Percentiles rank a stretch among this genome's conserved stretches.
phyloP scores from a whole-genome alignment of 2,888 invertebrate species.

The Pseudoips prasinana region DNA sequence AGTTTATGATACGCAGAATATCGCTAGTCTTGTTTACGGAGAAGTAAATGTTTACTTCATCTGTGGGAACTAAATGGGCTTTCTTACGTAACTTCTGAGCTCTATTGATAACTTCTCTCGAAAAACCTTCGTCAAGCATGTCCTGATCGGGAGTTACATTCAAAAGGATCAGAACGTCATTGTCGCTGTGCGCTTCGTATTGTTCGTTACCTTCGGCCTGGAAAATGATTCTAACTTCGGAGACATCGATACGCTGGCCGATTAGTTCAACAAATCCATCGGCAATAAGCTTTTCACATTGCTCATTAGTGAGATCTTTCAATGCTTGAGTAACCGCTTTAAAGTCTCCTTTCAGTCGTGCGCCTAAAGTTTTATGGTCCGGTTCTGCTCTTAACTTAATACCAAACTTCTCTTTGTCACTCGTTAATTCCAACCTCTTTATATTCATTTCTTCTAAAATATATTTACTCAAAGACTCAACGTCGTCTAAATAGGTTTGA shows the following conservation, averaged over 20 bases:
- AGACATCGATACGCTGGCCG: slow-evolving; percentile 89
- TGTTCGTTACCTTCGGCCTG: slow-evolving; percentile 85
- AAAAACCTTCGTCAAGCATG: slow-evolving; percentile 96
- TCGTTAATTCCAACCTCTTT: slow-evolving; percentile 90
- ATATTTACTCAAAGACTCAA: slow-evolving; percentile 90
- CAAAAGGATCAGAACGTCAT: slow-evolving; percentile 93
- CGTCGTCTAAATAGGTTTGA: slow-evolving; percentile 87
- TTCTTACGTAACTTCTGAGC: slow-evolving; percentile 98
- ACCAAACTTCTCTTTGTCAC: slow-evolving; percentile 95
- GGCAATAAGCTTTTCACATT: slow-evolving; percentile 88
- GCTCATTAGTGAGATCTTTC: slow-evolving; percentile 87
- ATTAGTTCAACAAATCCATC: slow-evolving; percentile 87
- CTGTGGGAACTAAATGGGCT: slow-evolving; percentile 94
- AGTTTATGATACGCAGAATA: slow-evolving; percentile 85
- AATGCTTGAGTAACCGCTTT: slow-evolving; percentile 93
- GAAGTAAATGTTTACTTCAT: slow-evolving; percentile 92
- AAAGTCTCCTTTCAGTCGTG: slow-evolving; percentile 93
- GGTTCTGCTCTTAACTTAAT: slow-evolving; percentile 96
- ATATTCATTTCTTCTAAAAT: slow-evolving; percentile 97
- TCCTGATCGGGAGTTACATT: slow-evolving; percentile 94
- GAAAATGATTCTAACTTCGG: slow-evolving; percentile 92
- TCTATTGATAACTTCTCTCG: slow-evolving; percentile 97
- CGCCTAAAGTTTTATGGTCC: slow-evolving; percentile 95
- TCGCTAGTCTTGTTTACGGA: slow-evolving; percentile 83
- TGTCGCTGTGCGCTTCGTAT: slow-evolving; percentile 95